Conservation (phyloP, 2,113 vertebrate genomes). For the Capreolus pygargus region DNA sequence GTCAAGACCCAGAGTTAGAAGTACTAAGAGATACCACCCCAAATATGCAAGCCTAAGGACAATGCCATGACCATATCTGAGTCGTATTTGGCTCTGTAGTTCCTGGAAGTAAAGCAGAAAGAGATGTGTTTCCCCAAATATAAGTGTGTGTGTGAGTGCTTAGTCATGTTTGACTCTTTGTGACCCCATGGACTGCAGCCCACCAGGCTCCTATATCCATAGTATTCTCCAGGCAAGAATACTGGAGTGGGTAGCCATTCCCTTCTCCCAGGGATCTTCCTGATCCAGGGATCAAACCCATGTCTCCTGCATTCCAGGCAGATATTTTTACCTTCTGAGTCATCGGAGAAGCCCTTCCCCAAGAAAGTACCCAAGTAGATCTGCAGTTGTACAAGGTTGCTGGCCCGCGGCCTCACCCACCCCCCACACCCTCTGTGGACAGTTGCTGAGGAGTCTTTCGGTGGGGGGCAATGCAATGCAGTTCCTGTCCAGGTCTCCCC, state of each 20-base stretch:
- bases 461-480: accelerated
- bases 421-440: too few relatives aligned
- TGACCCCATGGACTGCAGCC: neutral
- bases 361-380: neutral
- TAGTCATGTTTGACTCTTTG: neutral
- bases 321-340: neutral
- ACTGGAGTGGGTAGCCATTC: neutral
- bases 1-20: neutral
- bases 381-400: too few relatives aligned
- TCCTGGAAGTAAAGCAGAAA: neutral
- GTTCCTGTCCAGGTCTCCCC: neutral
- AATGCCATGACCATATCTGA: neutral
- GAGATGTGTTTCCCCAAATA: neutral
- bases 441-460: neutral
- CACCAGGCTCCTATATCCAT: neutral
- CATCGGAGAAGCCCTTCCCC: neutral
- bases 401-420: neutral
- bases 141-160: neutral
- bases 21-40: neutral
- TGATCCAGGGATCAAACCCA: neutral
- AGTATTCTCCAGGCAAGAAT: neutral
- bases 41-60: neutral
- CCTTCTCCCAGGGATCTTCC: neutral
- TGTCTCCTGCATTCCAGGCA: neutral
- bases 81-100: neutral